Evolutionary conservation across 2,888 invertebrate species (phyloP).

Genomic region (Cephus rjabovi): DNA sequence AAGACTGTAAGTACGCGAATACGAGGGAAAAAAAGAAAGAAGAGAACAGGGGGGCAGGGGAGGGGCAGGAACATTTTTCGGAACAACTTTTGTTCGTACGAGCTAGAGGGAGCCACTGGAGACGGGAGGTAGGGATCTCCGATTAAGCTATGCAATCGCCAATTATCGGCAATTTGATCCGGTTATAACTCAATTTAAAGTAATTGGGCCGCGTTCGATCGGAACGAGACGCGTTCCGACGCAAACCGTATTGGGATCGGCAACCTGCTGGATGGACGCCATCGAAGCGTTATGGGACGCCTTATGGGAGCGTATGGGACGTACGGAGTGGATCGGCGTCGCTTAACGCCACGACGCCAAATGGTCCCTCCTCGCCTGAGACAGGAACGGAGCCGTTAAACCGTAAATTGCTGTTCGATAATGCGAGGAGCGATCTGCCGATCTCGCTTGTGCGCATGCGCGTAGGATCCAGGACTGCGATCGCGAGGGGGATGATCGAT

Average conservation of each 20-base stretch:
- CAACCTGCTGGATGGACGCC: background rate
- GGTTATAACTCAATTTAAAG: conserved; percentile 62
- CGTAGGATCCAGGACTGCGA: background rate
- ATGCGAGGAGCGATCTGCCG: conserved; percentile 18
- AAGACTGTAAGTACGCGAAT: background rate
- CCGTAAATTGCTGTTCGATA: conserved; percentile 47
- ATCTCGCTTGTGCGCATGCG: background rate
- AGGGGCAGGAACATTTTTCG: background rate
- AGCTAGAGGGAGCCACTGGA: background rate
- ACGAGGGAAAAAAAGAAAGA: too few relatives aligned
- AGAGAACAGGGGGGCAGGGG: background rate
- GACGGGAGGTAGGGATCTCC: conserved; percentile 30
- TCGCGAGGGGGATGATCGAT: background rate
- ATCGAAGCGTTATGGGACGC: too few relatives aligned
- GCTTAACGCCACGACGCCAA: conserved; percentile 36
- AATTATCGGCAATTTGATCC: conserved; percentile 61
- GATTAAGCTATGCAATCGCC: conserved; percentile 57
- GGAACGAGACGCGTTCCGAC: background rate
- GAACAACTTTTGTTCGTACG: background rate
- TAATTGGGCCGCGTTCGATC: conserved; percentile 53
- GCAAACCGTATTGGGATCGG: background rate
- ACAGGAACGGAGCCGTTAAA: conserved; percentile 17
- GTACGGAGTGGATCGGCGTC: conserved; percentile 15
- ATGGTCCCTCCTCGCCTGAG: conserved; percentile 18
- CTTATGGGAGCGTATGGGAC: too few relatives aligned